phyloP scores from a whole-genome alignment of 23 tunicate species.

The Ascidia mentula region DNA sequence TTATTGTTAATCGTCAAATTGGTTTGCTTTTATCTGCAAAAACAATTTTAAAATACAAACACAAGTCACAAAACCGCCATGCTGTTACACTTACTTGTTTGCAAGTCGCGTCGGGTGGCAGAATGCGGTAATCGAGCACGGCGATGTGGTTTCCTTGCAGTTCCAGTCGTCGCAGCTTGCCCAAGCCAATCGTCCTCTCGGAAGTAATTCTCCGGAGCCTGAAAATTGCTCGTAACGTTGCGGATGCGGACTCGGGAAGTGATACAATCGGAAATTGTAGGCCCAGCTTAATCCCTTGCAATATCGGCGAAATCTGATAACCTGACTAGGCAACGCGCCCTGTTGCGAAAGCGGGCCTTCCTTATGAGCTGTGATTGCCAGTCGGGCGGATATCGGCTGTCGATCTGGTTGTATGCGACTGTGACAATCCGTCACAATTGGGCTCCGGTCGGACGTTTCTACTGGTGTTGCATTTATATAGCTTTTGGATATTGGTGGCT shows the following conservation, averaged over 20 bases:
- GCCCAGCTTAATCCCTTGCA: background rate
- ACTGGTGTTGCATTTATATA: no score
- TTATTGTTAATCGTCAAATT: no score
- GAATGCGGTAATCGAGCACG: slow-evolving; percentile 25
- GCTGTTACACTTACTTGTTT: background rate
- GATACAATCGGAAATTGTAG: slow-evolving; percentile 2
- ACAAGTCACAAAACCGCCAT: background rate
- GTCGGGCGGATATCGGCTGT: no score
- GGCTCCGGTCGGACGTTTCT: no score
- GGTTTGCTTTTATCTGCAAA: no score
- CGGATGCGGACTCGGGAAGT: background rate
- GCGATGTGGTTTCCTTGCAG: slow-evolving; percentile 43
- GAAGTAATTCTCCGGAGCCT: slow-evolving; percentile 47
- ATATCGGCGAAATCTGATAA: background rate
- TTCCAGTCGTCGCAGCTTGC: slow-evolving; percentile 26
- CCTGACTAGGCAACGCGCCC: no score
- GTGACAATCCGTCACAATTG: no score
- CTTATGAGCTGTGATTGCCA: no score
- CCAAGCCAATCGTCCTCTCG: slow-evolving; percentile 26
- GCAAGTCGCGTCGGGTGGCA: background rate
- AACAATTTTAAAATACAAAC: background rate
- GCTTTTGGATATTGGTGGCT: no score
- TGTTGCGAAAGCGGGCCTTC: no score
- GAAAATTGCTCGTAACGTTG: background rate
- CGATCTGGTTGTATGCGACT: no score